Conservation (phyloP, 2,113 vertebrate genomes). For the Chrysochloris asiatica region DNA sequence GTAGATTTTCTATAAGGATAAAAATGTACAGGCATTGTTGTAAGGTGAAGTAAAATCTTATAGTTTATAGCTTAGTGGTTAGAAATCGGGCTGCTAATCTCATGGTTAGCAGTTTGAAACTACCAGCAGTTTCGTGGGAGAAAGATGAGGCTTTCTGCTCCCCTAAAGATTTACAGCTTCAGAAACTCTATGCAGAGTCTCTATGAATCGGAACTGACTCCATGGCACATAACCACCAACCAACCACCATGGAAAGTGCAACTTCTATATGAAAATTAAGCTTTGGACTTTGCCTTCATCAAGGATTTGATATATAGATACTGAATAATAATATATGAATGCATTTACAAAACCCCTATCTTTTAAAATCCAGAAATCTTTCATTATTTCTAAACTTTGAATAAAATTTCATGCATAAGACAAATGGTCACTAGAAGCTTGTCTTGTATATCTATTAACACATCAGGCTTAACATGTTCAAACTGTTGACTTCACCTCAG, state of each 20-base stretch:
- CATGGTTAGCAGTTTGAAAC: no score
- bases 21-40: not conserved
- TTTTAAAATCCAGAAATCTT: not conserved
- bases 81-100: no score
- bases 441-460: not conserved
- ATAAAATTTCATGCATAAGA: not conserved
- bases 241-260: slow-evolving; percentile 6
- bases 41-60: slow-evolving; percentile 16
- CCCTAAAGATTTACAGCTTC: no score
- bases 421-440: not conserved
- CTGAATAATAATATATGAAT: not conserved
- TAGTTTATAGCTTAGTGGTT: not conserved
- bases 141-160: no score
- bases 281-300: not conserved
- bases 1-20: not conserved
- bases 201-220: no score
- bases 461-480: not conserved
- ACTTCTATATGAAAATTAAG: not conserved
- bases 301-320: not conserved
- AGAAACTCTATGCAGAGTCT: no score
- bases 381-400: not conserved
- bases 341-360: not conserved
- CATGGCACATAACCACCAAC: no score
- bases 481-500: not conserved
- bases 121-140: no score